Percentiles rank a stretch among this genome's conserved stretches.
phyloP scores from a whole-genome alignment of 2,888 invertebrate genomes.

The Drosophila infuscata region DNA sequence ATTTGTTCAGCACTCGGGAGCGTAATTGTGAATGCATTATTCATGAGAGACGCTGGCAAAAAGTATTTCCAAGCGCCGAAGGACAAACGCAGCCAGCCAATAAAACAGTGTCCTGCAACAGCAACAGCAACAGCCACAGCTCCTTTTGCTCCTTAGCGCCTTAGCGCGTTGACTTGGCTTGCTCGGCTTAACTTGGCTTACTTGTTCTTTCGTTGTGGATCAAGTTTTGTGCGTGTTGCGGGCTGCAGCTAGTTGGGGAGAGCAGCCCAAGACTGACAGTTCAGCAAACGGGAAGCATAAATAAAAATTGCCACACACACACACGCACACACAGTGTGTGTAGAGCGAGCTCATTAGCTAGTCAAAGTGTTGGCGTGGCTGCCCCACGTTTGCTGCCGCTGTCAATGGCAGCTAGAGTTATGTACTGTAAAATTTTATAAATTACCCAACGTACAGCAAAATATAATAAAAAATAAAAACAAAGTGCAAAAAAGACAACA shows the following conservation, averaged over 20 bases:
- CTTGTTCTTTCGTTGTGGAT: slow-evolving; percentile 10
- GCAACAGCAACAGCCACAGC: slow-evolving; percentile 1
- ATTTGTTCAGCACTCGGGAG: slow-evolving; percentile 50
- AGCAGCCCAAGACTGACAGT: slow-evolving; percentile 41
- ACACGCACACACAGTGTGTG: slow-evolving; percentile 1
- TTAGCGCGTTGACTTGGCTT: slow-evolving; percentile 9
- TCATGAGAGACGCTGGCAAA: slow-evolving; percentile 60
- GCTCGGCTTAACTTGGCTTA: slow-evolving; percentile 11
- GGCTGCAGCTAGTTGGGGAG: slow-evolving; percentile 45
- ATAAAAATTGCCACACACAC: slow-evolving; percentile 52
- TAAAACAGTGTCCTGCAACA: slow-evolving; percentile 58
- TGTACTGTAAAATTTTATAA: slow-evolving; percentile 68
- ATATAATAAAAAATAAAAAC: slow-evolving; percentile 22
- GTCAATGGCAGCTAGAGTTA: slow-evolving; percentile 37
- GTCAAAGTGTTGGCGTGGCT: slow-evolving; percentile 25
- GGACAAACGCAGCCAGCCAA: slow-evolving; percentile 65
- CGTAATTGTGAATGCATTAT: slow-evolving; percentile 79
- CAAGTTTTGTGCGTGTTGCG: slow-evolving; percentile 29
- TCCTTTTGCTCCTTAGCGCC: slow-evolving; percentile 4
- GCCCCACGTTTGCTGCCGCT: not conserved
- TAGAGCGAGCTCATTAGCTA: slow-evolving; percentile 55
- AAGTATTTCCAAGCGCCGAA: slow-evolving; percentile 44
- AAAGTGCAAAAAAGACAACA: slow-evolving; percentile 17
- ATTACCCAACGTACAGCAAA: slow-evolving; percentile 39
- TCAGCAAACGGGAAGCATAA: slow-evolving; percentile 60